Evolutionary conservation across 2,797 vertebrate genomes (phyloP).

Genomic region (Etheostoma nigrum): DNA sequence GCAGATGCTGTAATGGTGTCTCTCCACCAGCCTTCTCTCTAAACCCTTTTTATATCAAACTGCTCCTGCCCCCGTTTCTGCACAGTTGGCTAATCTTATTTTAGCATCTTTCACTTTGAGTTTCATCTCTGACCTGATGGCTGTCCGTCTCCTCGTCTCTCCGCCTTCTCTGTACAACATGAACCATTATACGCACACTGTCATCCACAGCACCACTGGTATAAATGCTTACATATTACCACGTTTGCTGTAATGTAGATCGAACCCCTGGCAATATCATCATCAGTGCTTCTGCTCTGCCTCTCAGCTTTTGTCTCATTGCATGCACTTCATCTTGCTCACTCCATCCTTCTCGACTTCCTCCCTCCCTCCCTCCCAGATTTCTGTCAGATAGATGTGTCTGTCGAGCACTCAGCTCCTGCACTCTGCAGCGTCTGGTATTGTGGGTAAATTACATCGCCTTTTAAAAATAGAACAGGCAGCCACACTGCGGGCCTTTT

Average conservation of each 20-base stretch:
- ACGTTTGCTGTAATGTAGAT: constrained; percentile 1
- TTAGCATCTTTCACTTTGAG: constrained; percentile 34
- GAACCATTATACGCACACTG: neutral
- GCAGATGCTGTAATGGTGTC: constrained; percentile 64
- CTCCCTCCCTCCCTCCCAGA: constrained; percentile 26
- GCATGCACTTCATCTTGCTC: constrained; percentile 35
- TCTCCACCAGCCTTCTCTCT: constrained; percentile 26
- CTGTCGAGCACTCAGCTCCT: constrained; percentile 74
- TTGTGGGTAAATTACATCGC: constrained; percentile 82
- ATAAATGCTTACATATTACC: neutral
- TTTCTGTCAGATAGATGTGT: constrained; percentile 63
- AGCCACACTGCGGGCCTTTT: constrained; percentile 69
- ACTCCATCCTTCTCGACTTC: constrained; percentile 49
- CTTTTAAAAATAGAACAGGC: constrained; percentile 83
- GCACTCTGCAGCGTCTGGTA: constrained; percentile 76
- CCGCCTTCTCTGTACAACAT: neutral
- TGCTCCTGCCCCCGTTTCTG: constrained; percentile 35
- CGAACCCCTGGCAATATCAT: constrained; percentile 4
- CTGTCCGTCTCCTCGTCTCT: constrained; percentile 12
- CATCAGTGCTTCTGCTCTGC: constrained; percentile 9
- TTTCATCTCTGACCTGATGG: constrained; percentile 28
- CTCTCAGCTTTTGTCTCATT: constrained; percentile 47
- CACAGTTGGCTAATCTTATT: constrained; percentile 47
- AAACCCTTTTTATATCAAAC: constrained; percentile 20
- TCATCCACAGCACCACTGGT: neutral